Evolutionary conservation across 2,113 vertebrate species (phyloP).

Genomic region (Bos taurus): DNA sequence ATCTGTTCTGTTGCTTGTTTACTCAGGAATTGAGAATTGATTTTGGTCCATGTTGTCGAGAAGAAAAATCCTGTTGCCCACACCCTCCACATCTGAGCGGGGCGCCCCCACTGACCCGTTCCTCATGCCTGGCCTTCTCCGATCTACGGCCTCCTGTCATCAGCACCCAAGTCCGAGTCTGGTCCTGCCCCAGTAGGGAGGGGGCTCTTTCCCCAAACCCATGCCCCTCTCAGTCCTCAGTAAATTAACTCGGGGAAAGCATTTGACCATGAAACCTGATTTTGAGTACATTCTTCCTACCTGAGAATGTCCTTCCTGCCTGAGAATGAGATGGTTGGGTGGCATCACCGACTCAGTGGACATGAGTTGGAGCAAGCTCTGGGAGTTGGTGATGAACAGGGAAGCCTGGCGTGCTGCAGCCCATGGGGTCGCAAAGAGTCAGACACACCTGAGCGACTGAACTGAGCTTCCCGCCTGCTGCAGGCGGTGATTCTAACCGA

Average conservation of each 20-base stretch:
- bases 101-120: not conserved
- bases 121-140: not conserved
- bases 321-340: not conserved
- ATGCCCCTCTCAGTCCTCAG: conserved; percentile 42
- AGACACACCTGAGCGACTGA: not conserved
- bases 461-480: conserved; percentile 59
- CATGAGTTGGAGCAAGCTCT: not conserved
- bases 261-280: conserved; percentile 52
- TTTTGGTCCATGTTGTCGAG: not conserved
- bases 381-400: not conserved
- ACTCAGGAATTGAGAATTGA: not conserved
- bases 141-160: not conserved
- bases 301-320: conserved; percentile 55
- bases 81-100: not conserved
- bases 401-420: not conserved
- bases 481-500: conserved; percentile 37
- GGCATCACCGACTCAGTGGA: not conserved
- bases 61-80: rapidly evolving
- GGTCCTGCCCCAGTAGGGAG: too few species aligned
- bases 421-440: not conserved
- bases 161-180: rapidly evolving
- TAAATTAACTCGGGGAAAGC: conserved; percentile 63
- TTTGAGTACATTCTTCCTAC: conserved; percentile 59
- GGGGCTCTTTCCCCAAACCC: not conserved
- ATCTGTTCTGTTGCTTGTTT: rapidly evolving